Percentiles rank a stretch among this genome's conserved stretches.
Evolutionary conservation across 1,140 invertebrate species (phyloP).

Genomic region (Amphibalanus amphitrite): DNA sequence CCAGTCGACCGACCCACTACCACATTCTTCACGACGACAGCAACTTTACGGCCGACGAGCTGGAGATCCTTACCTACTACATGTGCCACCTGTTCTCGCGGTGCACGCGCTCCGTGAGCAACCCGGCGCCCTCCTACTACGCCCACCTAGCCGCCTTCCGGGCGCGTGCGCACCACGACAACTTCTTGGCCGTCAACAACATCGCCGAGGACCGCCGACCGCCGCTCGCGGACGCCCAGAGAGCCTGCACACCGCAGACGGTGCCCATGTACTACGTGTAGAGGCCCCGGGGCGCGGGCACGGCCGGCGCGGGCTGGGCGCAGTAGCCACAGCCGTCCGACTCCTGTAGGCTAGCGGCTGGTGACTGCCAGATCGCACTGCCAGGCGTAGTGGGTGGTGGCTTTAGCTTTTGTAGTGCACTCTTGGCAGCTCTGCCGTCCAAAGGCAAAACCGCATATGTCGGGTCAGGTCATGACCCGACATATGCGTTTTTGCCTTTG

Average conservation of each 20-base stretch:
- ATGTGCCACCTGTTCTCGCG: conserved; percentile 76
- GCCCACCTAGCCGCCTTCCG: conserved; percentile 77
- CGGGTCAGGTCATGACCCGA: too few species aligned
- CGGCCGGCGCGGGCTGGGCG: background rate
- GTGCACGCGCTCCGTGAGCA: conserved; percentile 70
- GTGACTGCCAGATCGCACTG: too few species aligned
- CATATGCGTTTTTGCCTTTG: too few species aligned
- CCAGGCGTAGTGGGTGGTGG: too few species aligned
- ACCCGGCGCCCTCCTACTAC: conserved; percentile 86
- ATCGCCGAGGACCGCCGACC: background rate
- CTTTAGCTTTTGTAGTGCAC: too few species aligned
- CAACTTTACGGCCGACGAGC: conserved; percentile 47
- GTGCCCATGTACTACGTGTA: conserved; percentile 1
- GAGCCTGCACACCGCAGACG: background rate
- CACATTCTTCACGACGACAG: conserved; percentile 66
- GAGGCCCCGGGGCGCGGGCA: background rate
- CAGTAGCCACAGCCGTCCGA: too few species aligned
- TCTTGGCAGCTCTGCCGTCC: too few species aligned
- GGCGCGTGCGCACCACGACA: conserved; percentile 26
- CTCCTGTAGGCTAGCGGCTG: too few species aligned
- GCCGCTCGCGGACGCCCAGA: background rate
- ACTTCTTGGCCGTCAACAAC: background rate
- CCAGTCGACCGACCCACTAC: conserved; percentile 73
- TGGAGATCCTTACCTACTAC: conserved; percentile 68
- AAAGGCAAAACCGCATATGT: too few species aligned